Base-by-base conservation (phyloP, 2,888 invertebrate species). In the Phyllotreta striolata region DNA sequence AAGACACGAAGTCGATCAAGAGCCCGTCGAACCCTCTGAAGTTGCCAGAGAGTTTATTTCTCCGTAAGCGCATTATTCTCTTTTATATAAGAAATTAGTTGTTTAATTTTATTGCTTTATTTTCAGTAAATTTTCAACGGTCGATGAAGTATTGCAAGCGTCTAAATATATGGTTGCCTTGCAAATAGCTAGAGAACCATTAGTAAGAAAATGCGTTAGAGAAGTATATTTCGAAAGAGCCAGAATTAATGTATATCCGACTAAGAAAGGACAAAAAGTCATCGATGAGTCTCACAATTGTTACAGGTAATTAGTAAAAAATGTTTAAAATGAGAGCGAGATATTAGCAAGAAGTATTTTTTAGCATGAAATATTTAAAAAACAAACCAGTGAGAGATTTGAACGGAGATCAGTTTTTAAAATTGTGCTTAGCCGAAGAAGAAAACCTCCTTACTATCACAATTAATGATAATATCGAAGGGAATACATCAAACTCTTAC, bases 241-340 rank as follows among this genome's bases (percentile, higher is more conserved):
- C 3, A 93, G 92, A 69, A 79, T 99, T 63, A 86, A 86, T 64
- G 90, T 93, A 0, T 70, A 81, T 0, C 96, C 98, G 0, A 98
- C 98, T 0, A 92, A 92, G 77, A 91, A 92, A 70, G 99, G 99
- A 0, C 78, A 91, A 40, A 96, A 96, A 82, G 93, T 95, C 75
- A 96, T 99, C 67, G 99, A 99, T 78, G 98, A 99, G 82, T 90
- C 91, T 70, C 97, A 99, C 80, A 86, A 91, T 0, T 91, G 93
- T 72, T 95, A 87, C 77, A 84, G 84, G 87, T 86, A 73, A 70
- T 71, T 70, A 57, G n/a, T 7, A 46, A 44, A 46, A 46, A 44
- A 10, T 43, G 6, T 10, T 51, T 10, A n/a, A 12, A 12, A 44
- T 44, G 3, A 44, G 12, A 12, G 8, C 9, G 44, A 6, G 24